Conservation (phyloP, 2,888 invertebrate genomes). For the Leptinotarsa juncta region DNA sequence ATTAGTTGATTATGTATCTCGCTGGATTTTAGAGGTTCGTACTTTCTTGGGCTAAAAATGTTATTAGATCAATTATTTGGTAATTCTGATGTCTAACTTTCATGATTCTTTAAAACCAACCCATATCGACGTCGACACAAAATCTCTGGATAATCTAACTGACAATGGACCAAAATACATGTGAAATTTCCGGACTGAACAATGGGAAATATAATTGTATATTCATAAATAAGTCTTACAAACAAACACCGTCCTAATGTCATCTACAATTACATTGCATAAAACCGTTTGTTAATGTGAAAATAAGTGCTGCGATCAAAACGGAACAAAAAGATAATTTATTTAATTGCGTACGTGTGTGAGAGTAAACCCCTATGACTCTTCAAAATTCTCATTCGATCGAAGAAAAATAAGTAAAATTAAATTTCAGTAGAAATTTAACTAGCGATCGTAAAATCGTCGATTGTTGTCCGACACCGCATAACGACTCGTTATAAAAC, state of each 20-base stretch:
- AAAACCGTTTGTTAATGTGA: slow-evolving; percentile 5
- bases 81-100: no score
- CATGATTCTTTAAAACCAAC: no score
- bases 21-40: no score
- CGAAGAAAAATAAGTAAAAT: background rate
- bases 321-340: background rate
- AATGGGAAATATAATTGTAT: background rate
- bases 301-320: background rate
- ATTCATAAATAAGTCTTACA: background rate
- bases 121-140: no score
- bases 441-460: background rate
- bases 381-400: background rate
- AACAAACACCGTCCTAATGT: background rate
- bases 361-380: background rate
- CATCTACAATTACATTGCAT: background rate
- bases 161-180: no score
- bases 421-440: background rate
- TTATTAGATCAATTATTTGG: no score
- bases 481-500: background rate
- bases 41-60: no score
- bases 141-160: no score
- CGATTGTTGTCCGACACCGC: background rate
- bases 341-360: background rate
- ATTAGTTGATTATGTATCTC: no score
- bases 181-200: background rate